Evolutionary conservation across 92 coral and sea anemone genomes (phyloP).

Genomic region (Epizoanthus stellaris): DNA sequence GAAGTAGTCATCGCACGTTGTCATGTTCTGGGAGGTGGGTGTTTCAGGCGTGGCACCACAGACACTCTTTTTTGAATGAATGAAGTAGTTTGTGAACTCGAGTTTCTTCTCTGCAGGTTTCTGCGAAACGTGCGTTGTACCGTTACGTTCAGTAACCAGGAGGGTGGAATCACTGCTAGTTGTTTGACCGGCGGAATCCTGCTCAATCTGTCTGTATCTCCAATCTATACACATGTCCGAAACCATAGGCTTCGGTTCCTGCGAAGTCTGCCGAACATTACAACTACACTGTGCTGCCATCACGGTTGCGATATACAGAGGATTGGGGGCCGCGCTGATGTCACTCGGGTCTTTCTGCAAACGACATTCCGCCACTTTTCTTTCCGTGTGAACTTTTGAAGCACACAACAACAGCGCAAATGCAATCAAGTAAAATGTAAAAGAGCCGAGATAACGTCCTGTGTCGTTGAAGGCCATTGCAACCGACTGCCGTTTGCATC

Average conservation of each 20-base stretch:
- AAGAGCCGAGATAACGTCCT: background rate
- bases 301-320: background rate
- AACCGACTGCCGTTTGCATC: background rate
- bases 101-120: background rate
- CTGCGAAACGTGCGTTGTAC: background rate
- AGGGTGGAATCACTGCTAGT: background rate
- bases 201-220: background rate
- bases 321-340: background rate
- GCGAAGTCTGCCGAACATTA: background rate
- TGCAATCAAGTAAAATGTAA: background rate
- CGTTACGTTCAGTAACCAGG: background rate
- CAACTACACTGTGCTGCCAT: constrained; percentile 13
- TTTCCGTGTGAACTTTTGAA: background rate
- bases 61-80: background rate
- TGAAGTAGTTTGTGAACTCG: background rate
- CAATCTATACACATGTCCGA: background rate
- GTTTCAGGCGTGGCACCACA: background rate
- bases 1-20: background rate
- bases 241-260: background rate
- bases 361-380: background rate
- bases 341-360: background rate
- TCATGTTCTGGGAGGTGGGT: background rate
- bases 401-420: background rate
- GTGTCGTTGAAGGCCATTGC: background rate
- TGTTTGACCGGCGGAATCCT: background rate